These are phyloP conservation scores for Mellilla xanthometata DNA, from an alignment of 2,888 invertebrate species.

Conservation along the genomic window DNA sequence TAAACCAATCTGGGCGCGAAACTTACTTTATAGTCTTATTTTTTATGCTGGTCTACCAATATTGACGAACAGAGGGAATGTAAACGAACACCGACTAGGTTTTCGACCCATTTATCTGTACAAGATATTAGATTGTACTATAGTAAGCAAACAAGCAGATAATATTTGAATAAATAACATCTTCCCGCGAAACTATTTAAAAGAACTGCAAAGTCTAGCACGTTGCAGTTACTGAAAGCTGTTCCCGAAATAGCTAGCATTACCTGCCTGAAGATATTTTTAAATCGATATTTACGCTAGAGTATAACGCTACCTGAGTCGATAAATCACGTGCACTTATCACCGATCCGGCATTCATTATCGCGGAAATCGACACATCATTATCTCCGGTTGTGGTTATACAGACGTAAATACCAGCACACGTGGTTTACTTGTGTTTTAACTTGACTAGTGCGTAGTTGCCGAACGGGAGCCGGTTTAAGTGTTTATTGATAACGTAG, in stretches of 20 bases:
- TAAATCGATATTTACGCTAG: constrained; percentile 7
- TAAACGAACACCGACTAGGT: constrained; percentile 5
- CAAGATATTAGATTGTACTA: constrained; percentile 11
- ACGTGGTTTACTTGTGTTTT: constrained; percentile 44
- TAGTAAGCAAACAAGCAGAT: constrained; percentile 9
- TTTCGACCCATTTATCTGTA: constrained; percentile 9
- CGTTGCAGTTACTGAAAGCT: constrained; percentile 9
- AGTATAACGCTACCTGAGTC: constrained; percentile 9
- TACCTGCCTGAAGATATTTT: constrained; percentile 11
- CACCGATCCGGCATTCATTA: constrained; percentile 17
- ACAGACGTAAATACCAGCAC: constrained; percentile 41
- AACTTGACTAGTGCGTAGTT: constrained; percentile 44
- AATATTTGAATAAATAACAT: constrained; percentile 16
- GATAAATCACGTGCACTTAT: constrained; percentile 21
- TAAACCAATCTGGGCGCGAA: no score
- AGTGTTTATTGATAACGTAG: constrained; percentile 44
- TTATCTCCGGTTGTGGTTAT: constrained; percentile 35
- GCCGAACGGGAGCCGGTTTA: constrained; percentile 46
- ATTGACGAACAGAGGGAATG: constrained; percentile 5
- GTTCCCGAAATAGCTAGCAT: constrained; percentile 8
- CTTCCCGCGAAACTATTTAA: constrained; percentile 10
- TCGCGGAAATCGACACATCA: constrained; percentile 28
- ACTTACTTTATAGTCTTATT: no score
- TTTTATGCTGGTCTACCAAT: not conserved
- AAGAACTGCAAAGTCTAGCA: constrained; percentile 3